phyloP scores from a whole-genome alignment of 2,113 vertebrate species.

The Dipodomys ordii region DNA sequence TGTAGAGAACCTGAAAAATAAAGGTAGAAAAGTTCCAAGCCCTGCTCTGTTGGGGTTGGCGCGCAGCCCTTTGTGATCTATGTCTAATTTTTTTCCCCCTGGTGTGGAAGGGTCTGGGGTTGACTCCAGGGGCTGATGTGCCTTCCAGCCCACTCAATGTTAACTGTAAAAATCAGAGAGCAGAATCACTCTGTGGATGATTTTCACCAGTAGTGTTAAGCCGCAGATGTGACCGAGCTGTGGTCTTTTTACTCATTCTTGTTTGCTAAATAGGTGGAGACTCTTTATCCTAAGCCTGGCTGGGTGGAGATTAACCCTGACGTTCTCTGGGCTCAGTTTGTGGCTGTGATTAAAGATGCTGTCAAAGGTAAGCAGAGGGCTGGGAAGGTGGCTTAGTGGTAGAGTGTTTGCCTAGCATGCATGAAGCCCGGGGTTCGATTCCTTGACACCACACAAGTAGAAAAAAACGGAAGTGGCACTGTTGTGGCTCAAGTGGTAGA shows the following conservation, averaged over 20 bases:
- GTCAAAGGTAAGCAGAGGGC: constrained; percentile 91
- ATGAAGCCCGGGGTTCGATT: background rate
- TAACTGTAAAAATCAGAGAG: constrained; percentile 9
- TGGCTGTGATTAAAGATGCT: constrained; percentile 92
- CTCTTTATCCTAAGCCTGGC: constrained; percentile 90
- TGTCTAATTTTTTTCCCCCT: background rate
- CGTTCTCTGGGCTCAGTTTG: constrained; percentile 92
- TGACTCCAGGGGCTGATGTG: too few relatives aligned
- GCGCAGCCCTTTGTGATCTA: background rate
- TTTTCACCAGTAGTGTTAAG: too few relatives aligned
- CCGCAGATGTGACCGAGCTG: background rate
- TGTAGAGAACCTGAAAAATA: constrained; percentile 60
- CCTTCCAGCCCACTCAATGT: background rate
- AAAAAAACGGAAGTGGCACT: too few relatives aligned
- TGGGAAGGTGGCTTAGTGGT: background rate
- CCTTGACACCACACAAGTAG: background rate
- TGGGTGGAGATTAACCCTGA: constrained; percentile 96
- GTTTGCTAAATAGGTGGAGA: constrained; percentile 87
- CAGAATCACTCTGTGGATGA: constrained; percentile 1
- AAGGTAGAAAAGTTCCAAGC: constrained; percentile 12
- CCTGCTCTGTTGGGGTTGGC: background rate
- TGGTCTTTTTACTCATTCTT: background rate
- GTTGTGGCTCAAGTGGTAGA: too few relatives aligned
- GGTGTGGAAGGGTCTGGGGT: background rate
- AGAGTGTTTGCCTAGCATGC: background rate